Evolutionary conservation across 2,797 vertebrate species (phyloP).

Genomic region (Acanthurus leucopareius): DNA sequence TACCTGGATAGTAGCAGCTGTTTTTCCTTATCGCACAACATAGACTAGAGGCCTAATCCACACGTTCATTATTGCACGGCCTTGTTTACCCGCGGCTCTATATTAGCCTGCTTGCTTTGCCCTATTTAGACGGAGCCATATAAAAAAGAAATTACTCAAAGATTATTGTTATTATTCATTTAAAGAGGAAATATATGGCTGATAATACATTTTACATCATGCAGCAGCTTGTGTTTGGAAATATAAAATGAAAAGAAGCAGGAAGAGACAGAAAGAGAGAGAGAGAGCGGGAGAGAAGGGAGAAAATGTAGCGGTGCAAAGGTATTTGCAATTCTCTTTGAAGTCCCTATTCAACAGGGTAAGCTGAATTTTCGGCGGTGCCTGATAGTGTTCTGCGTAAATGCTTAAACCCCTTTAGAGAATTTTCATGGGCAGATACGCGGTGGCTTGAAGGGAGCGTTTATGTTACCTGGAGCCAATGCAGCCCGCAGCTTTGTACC

Average conservation of each 20-base stretch:
- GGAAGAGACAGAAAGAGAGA: constrained; percentile 59
- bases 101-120: constrained; percentile 76
- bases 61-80: constrained; percentile 78
- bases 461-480: constrained; percentile 94
- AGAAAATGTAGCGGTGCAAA: constrained; percentile 87
- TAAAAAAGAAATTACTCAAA: constrained; percentile 83
- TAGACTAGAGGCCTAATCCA: constrained; percentile 81
- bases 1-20: constrained; percentile 76
- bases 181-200: constrained; percentile 83
- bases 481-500: constrained; percentile 91
- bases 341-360: constrained; percentile 97
- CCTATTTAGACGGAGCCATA: constrained; percentile 74
- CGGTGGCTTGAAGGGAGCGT: constrained; percentile 92
- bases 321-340: constrained; percentile 98
- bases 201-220: constrained; percentile 86
- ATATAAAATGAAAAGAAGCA: constrained; percentile 82
- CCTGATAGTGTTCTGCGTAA: constrained; percentile 99
- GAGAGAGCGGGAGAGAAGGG: constrained; percentile 52
- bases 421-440: constrained; percentile 97
- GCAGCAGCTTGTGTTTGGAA: constrained; percentile 78
- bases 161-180: constrained; percentile 89
- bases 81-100: constrained; percentile 81
- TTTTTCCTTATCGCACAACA: constrained; percentile 78
- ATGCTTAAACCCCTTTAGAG: constrained; percentile 99
- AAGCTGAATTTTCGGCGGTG: constrained; percentile 96